Base-by-base conservation (phyloP, 1,140 invertebrate species). In the Thereuonema tuberculata region DNA sequence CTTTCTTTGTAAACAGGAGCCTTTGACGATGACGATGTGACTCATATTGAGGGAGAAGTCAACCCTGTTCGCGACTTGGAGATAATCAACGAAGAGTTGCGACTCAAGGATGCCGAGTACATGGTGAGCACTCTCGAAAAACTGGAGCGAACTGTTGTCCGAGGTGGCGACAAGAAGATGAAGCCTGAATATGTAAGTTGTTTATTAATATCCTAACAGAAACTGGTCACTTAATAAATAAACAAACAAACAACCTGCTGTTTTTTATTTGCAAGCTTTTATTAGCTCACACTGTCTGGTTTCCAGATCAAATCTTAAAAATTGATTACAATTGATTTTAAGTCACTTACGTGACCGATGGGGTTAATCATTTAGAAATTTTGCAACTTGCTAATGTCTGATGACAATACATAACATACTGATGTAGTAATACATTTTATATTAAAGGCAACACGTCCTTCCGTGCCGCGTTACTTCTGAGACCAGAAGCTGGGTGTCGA, bases 21-120 rank as follows among this genome's bases (percentile, higher is more conserved):
- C 23, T 99, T 99, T 72, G 95, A 98, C 63, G 93, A 98, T 72
- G 92, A 93, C 56, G 93, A 98, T 68, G 93, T 99, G 0, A 95
- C 91, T 28, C 97, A 99, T 69, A 85, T 99, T 0, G 96, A 99
- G 73, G 96, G 96, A 9, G 95, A 99, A 57, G 93, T 99, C 0
- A 88, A 99, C 73, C 97, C 97, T 0, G 83, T 97, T 1, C 78
- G 96, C 54, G 97, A 99, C 79, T 78, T 99, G 64, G 91, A 93
- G 64, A 98, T 98, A 46, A 99, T 99, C 65, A 84, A 82, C 62
- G 92, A 98, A 68, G 97, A 99, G 73, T 74, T 99, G 23, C 77
- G 93, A 12, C 77, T 98, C 2, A 99, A 99, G 73, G 96, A 99
- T 70, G 20, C 74, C 20, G 93, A 98, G 67, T 85, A 85, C 61